Evolutionary conservation across 2,113 vertebrate species (phyloP).

Genomic region (Crotophaga sulcirostris): DNA sequence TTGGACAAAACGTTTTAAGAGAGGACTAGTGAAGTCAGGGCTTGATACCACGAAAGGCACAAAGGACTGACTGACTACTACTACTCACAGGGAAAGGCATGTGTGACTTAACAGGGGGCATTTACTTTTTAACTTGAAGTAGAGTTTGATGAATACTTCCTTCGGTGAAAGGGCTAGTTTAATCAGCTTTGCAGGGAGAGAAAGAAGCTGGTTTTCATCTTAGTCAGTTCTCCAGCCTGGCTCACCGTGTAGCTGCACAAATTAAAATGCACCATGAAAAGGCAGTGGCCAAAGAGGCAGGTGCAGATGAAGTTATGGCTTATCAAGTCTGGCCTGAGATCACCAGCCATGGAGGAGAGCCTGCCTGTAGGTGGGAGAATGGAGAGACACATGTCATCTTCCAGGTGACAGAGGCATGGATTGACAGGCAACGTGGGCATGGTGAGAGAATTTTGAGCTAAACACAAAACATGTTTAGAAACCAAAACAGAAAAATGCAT

Average conservation of each 20-base stretch:
- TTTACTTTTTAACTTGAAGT: neutral
- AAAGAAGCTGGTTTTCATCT: neutral
- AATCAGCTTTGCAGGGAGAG: neutral
- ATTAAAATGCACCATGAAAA: neutral
- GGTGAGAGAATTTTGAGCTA: neutral
- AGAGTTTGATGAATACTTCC: neutral
- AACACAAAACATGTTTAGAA: neutral
- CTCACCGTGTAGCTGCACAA: neutral
- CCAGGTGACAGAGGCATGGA: neutral
- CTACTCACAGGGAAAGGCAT: neutral
- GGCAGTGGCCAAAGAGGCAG: neutral
- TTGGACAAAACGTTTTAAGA: neutral
- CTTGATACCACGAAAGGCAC: neutral
- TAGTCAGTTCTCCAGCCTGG: neutral
- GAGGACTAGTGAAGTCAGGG: neutral
- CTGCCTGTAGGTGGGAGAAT: neutral
- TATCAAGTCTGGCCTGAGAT: neutral
- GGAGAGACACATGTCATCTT: neutral
- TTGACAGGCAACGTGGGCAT: neutral
- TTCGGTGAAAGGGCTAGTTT: neutral
- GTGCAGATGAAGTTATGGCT: neutral
- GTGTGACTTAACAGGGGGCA: neutral
- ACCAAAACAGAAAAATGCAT: neutral
- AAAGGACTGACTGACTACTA: neutral
- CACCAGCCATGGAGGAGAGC: neutral